Conservation (phyloP, 1,140 invertebrate genomes). For the Microplitis demolitor region DNA sequence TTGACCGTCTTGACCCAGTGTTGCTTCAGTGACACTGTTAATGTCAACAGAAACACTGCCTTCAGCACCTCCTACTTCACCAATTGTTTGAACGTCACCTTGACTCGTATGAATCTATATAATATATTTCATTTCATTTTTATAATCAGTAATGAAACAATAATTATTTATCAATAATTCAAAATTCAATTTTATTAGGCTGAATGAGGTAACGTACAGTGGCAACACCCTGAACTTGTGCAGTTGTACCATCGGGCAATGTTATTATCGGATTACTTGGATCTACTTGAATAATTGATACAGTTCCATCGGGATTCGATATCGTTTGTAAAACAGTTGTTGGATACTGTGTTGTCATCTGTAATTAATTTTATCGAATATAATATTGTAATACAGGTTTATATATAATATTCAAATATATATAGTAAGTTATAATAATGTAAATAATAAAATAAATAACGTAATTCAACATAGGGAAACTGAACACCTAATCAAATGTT, state of each 20-base stretch:
- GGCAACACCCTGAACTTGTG: conserved; percentile 89
- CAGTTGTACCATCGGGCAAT: conserved; percentile 92
- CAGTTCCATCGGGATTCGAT: conserved; percentile 94
- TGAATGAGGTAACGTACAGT: conserved; percentile 67
- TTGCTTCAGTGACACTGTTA: conserved; percentile 85
- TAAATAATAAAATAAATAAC: conserved; percentile 12
- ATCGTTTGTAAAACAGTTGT: conserved; percentile 94
- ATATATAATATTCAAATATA: conserved; percentile 25
- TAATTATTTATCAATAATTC: not conserved
- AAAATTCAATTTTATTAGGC: not conserved
- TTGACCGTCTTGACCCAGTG: conserved; percentile 88
- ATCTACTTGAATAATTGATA: conserved; percentile 96
- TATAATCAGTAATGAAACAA: not conserved
- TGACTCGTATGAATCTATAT: conserved; percentile 76
- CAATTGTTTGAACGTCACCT: conserved; percentile 79
- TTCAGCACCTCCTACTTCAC: conserved; percentile 72
- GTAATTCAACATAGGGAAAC: conserved; percentile 62
- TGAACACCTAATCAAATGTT: conserved; percentile 47
- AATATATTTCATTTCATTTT: not conserved
- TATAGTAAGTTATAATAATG: not conserved
- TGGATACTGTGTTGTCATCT: conserved; percentile 74
- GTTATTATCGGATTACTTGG: conserved; percentile 93
- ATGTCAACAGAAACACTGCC: conserved; percentile 82
- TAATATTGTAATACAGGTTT: not conserved
- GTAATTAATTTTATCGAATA: not conserved